These are phyloP conservation scores for Scelioninae gen. 2 DNA, from an alignment of 2,888 invertebrate species.

Conservation along the genomic window DNA sequence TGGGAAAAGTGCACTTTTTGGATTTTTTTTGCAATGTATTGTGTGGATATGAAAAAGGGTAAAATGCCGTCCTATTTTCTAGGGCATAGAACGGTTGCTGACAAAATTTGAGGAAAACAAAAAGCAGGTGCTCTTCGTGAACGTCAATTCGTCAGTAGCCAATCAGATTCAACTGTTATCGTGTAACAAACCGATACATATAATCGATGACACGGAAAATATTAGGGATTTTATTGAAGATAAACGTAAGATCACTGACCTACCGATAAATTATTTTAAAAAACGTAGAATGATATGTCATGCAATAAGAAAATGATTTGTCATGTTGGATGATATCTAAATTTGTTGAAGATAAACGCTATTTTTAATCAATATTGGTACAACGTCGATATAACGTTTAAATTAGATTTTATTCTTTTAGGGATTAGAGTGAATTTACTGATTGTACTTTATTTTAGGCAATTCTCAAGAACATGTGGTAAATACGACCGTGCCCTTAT, in stretches of 20 bases:
- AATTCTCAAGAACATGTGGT: conserved; percentile 56
- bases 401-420: no score
- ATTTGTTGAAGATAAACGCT: not conserved
- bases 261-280: not conserved
- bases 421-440: no score
- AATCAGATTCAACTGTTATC: conserved; percentile 65
- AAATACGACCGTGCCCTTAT: conserved; percentile 57
- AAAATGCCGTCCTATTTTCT: no score
- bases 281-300: no score
- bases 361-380: no score
- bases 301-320: not conserved
- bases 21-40: conserved; percentile 6
- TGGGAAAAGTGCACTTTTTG: no score
- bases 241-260: conserved; percentile 22
- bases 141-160: conserved; percentile 71
- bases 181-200: conserved; percentile 60
- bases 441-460: conserved; percentile 27
- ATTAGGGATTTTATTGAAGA: conserved; percentile 61
- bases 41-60: no score
- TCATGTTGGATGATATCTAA: not conserved
- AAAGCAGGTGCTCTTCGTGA: conserved; percentile 77
- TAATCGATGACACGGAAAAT: conserved; percentile 64
- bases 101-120: conserved; percentile 77
- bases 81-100: conserved; percentile 79
- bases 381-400: no score